Evolutionary conservation across 2,113 vertebrate genomes (phyloP), one percentile per base, ranked within the genome.

Genomic region (Syngnathus scovelli): DNA sequence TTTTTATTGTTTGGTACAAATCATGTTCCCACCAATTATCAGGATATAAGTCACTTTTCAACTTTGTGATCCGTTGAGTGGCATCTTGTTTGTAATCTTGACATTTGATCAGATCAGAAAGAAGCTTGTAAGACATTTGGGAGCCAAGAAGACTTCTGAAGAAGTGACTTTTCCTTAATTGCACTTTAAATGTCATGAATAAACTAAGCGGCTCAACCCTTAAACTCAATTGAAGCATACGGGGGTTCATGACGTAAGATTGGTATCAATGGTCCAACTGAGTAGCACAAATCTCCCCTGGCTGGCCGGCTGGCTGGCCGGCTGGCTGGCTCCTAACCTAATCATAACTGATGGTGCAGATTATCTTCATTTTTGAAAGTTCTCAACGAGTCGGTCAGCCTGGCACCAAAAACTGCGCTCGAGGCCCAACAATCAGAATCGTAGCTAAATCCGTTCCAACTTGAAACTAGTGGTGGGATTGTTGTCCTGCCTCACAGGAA

Each of bases 101-200:
- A 19, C 69, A 60, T 58, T 36, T 37, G 44, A 78, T 70, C 67
- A 64, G 72, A 74, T 64, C 4, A 38, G 62, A 71, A 51, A 23
- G n/a, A 66, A 43, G 65, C 76, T 8, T 7, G 2, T 9, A 8
- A 48, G 64, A 78, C 64, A 66, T 11, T 44, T 8, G 3, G 19
- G 10, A 61, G 56, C 54, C 1, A 54, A 61, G 55, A 33, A 33
- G 37, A 41, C 16, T 5, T 43, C 70, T 12, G 23, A 51, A 12
- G 44, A 58, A 51, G 51, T 59, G 16, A 19, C 51, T 43, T 21
- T 23, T 43, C 37, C 49, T 10, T 21, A 64, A 68, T 19, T 3
- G 12, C 33, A 49, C 16, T 19, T 2, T 8, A 49, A 33, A 44
- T 67, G 2, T 72, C 62, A 69, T 56, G 27, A 36, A 63, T 1